Evolutionary conservation across 1,140 invertebrate species (phyloP), one percentile per base, ranked within the genome.

Genomic region (Hypsibius dujardini): DNA sequence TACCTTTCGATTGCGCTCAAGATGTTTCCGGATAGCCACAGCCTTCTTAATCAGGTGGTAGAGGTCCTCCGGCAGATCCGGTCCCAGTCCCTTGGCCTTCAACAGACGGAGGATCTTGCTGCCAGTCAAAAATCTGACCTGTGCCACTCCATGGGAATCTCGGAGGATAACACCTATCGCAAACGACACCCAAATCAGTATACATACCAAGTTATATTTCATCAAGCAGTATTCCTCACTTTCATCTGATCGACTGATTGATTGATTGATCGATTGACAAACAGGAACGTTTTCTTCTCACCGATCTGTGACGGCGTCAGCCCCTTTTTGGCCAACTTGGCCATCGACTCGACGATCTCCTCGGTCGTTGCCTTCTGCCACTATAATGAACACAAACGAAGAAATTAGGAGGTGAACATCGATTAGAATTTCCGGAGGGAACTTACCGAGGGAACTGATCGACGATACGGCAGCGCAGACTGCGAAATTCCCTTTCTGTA

Each of bases 401-500:
- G 28, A 1, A 72, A 59, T 46, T 28, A 72, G 69, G 2, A 47
- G 72, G n/a, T 72, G 69, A 62, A 1, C n/a, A 42, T 12, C 70
- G 3, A 75, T 59, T 71, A 59, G 12, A 70, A 70, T n/a, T 62
- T 15, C 50, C 28, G 45, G 69, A 45, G 59, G 69, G 60, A 73
- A 81, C 81, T 82, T 79, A 83, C 82, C 62, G 92, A 95, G 75
- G 96, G 95, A 70, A 98, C 92, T 80, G 90, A 92, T 76, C 95
- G 86, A 77, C 95, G 87, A 81, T 98, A 99, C 45, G 96, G 96
- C 70, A 98, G 82, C 74, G 95, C 93, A 75, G 94, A 97, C 79
- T 97, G 91, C 86, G 95, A 97, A 80, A 99, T 98, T 91, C 96
- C 96, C 87, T 99, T 99, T 79, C 95, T 98, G 83, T 76, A 87